Percentiles rank a stretch among this genome's conserved stretches.
Conservation (phyloP, 2,888 invertebrate genomes). For the Acanthopleura granulata region DNA sequence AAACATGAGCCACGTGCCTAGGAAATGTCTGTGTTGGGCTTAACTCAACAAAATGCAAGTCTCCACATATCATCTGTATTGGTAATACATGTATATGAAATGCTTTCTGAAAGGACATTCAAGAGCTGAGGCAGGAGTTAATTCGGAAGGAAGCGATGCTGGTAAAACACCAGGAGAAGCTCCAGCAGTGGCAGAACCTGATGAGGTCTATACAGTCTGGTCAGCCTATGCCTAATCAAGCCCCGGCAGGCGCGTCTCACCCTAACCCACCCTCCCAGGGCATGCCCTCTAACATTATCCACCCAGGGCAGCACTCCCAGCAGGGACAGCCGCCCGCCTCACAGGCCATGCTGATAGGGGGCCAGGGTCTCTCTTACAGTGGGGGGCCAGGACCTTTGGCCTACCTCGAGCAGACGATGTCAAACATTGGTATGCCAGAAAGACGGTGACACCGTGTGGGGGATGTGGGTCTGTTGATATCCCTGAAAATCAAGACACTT, state of each 20-base stretch:
- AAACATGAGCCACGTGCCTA: too few species aligned
- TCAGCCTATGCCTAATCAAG: slow-evolving; percentile 17
- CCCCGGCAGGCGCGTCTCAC: slow-evolving; percentile 20
- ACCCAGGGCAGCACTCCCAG: slow-evolving; percentile 26
- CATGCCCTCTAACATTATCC: slow-evolving; percentile 23
- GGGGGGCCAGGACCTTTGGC: slow-evolving; percentile 80
- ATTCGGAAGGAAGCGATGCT: slow-evolving; percentile 90
- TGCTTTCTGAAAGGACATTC: slow-evolving; percentile 77
- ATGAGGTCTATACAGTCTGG: slow-evolving; percentile 68
- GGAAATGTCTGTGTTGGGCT: too few species aligned
- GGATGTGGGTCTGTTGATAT: not conserved
- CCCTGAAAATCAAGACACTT: too few species aligned
- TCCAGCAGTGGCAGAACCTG: slow-evolving; percentile 90
- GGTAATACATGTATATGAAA: too few species aligned
- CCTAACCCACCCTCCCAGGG: slow-evolving; percentile 23
- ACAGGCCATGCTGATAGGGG: slow-evolving; percentile 30
- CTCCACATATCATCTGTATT: too few species aligned
- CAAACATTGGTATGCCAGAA: slow-evolving; percentile 90
- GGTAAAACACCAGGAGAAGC: slow-evolving; percentile 89
- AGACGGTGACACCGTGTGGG: slow-evolving; percentile 70
- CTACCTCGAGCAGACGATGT: slow-evolving; percentile 89
- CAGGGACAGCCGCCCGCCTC: slow-evolving; percentile 33
- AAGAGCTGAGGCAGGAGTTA: slow-evolving; percentile 86
- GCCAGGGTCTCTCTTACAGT: not conserved
- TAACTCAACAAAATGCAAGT: too few species aligned